phyloP scores from a whole-genome alignment of 2,888 invertebrate species.

The Oscheius onirici region DNA sequence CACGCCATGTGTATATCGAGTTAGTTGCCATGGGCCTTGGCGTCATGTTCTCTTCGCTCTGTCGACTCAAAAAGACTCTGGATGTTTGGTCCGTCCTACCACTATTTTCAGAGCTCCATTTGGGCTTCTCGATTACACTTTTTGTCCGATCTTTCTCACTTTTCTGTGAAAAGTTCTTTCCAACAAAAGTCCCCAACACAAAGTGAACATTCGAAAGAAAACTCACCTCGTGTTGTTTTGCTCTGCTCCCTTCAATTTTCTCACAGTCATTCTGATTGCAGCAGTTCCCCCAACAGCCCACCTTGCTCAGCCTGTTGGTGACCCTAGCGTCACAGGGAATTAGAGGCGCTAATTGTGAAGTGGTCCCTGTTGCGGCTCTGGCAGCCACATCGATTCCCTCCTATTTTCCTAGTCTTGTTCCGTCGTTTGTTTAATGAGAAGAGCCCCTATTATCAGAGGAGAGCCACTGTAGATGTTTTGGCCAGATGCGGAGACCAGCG shows the following conservation, averaged over 20 bases:
- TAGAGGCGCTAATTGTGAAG: slow-evolving; percentile 34
- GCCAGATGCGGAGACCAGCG: slow-evolving; percentile 24
- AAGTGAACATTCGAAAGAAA: not conserved
- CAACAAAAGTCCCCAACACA: not conserved
- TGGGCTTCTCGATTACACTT: too few relatives aligned
- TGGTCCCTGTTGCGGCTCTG: slow-evolving; percentile 10
- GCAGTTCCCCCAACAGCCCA: too few relatives aligned
- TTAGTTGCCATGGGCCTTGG: slow-evolving; percentile 24
- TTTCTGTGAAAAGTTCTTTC: too few relatives aligned
- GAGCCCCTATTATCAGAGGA: not conserved
- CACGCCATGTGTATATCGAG: slow-evolving; percentile 1
- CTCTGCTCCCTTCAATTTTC: not conserved
- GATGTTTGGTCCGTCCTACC: not conserved
- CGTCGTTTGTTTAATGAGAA: not conserved
- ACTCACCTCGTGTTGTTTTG: not conserved
- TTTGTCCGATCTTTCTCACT: too few relatives aligned
- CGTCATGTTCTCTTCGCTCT: slow-evolving; percentile 1
- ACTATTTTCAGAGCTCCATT: not conserved
- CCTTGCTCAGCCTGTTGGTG: not conserved
- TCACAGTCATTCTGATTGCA: too few relatives aligned
- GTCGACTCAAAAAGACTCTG: not conserved
- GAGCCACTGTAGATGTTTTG: slow-evolving; percentile 1
- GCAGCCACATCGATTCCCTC: slow-evolving; percentile 17
- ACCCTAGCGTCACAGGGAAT: slow-evolving; percentile 23
- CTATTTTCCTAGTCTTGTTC: not conserved